Evolutionary conservation across 2,888 invertebrate species (phyloP).

Genomic region (Synergus umbraculus): DNA sequence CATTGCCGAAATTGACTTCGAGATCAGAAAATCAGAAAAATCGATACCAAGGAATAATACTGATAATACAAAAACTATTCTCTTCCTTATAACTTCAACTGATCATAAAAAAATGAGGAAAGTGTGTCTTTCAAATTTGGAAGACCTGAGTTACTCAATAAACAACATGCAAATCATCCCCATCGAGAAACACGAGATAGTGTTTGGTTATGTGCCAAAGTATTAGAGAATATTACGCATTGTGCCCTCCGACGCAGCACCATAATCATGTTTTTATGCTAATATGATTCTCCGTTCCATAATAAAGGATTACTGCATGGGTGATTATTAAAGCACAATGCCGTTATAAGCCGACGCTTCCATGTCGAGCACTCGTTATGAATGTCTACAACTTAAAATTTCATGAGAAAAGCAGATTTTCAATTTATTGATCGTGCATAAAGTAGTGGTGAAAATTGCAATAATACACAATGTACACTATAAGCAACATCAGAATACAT

Average conservation of each 20-base stretch:
- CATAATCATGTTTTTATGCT: conserved; percentile 63
- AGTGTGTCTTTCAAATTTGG: not conserved
- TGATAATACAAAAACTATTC: too few relatives aligned
- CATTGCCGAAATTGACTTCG: conserved; percentile 13
- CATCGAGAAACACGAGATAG: conserved; percentile 39
- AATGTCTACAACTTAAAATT: conserved; percentile 24
- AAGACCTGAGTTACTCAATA: not conserved
- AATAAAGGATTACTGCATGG: conserved; percentile 59
- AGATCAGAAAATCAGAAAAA: not conserved
- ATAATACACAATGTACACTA: too few relatives aligned
- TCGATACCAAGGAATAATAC: too few relatives aligned
- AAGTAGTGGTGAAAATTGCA: not conserved
- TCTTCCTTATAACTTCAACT: too few relatives aligned
- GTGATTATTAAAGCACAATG: conserved; percentile 57
- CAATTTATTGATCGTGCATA: not conserved
- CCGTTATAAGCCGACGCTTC: conserved; percentile 41
- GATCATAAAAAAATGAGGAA: not conserved
- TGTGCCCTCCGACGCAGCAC: conserved; percentile 53
- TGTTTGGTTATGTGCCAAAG: conserved; percentile 44
- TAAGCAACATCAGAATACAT: too few relatives aligned
- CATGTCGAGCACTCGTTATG: conserved; percentile 35
- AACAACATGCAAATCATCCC: conserved; percentile 16
- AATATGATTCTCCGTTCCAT: conserved; percentile 55
- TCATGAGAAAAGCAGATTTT: conserved; percentile 8
- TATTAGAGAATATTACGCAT: conserved; percentile 58